Conservation (phyloP, 2,797 vertebrate genomes). For the Melanotaenia pygmaea region DNA sequence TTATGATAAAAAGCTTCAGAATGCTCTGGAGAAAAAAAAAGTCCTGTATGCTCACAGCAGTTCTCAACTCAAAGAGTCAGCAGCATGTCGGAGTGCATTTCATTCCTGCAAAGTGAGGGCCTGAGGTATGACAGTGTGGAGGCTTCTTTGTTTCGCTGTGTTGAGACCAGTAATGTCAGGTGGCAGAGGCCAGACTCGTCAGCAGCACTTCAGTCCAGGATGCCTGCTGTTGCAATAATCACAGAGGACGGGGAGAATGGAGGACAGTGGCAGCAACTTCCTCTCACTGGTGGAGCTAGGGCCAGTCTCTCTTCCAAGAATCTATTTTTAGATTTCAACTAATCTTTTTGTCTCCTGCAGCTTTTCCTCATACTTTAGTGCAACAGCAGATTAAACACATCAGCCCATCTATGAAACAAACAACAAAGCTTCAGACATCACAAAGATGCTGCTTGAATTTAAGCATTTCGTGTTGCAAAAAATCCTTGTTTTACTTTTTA, state of each 20-base stretch:
- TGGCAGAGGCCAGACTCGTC: conserved; percentile 18
- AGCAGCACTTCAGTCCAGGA: conserved; percentile 27
- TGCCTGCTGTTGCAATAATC: conserved; percentile 27
- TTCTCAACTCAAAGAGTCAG: conserved; percentile 25
- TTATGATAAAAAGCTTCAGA: conserved; percentile 16
- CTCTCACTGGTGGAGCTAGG: neutral
- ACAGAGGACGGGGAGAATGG: conserved; percentile 7
- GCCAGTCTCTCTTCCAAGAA: conserved; percentile 4
- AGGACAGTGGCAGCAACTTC: conserved; percentile 8
- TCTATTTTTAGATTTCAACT: conserved; percentile 23
- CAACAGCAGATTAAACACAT: conserved; percentile 7
- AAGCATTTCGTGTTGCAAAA: neutral
- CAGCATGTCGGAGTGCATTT: conserved; percentile 31
- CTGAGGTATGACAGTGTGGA: conserved; percentile 4
- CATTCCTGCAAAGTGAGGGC: neutral
- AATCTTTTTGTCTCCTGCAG: neutral
- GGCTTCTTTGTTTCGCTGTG: conserved; percentile 16
- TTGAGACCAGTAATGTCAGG: conserved; percentile 21
- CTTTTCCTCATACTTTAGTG: neutral
- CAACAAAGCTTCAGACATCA: too few relatives aligned
- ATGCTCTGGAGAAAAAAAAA: neutral
- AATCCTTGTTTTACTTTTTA: conserved; percentile 2
- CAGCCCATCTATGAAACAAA: neutral
- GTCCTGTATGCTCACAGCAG: neutral
- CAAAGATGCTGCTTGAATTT: neutral